A percentile compares a stretch with the other conserved stretches of the same genome.
These are phyloP conservation scores for Nymphalis io DNA, from an alignment of 1,140 invertebrate genomes.

Conservation along the genomic window DNA sequence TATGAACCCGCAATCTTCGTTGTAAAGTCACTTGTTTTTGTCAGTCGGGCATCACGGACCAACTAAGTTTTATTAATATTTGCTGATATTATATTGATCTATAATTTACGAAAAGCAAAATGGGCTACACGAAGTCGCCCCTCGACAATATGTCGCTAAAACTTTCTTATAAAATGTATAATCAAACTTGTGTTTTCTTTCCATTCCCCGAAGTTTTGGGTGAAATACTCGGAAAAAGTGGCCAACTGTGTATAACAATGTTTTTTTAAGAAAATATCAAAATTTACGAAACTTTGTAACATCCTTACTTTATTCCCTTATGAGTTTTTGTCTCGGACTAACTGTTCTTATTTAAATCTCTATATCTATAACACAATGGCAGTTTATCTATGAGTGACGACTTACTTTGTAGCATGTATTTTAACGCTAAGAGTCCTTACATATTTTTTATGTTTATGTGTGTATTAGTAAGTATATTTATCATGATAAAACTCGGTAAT, in stretches of 20 bases:
- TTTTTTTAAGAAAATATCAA: conserved; percentile 6
- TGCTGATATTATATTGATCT: conserved; percentile 16
- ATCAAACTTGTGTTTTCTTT: conserved; percentile 32
- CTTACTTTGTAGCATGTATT: background rate
- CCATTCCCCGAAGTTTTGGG: conserved; percentile 12
- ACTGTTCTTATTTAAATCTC: conserved; percentile 1
- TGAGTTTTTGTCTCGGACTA: conserved; percentile 3
- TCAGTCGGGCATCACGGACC: no score
- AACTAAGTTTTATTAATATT: background rate
- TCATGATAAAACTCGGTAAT: no score
- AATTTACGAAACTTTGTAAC: conserved; percentile 1
- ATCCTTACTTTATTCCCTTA: background rate
- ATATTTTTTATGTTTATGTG: no score
- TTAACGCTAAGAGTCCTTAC: no score
- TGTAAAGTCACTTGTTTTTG: no score
- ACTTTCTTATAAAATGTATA: conserved; percentile 23
- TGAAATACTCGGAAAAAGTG: conserved; percentile 2
- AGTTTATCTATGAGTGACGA: no score
- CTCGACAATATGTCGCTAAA: conserved; percentile 29
- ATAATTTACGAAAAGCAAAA: conserved; percentile 19
- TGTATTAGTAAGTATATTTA: no score
- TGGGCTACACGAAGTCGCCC: conserved; percentile 8
- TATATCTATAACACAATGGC: background rate
- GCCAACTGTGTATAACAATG: conserved; percentile 5
- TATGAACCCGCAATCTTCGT: no score